Conservation (phyloP, 2,888 invertebrate genomes). For the Alviniconcha strummeri region DNA sequence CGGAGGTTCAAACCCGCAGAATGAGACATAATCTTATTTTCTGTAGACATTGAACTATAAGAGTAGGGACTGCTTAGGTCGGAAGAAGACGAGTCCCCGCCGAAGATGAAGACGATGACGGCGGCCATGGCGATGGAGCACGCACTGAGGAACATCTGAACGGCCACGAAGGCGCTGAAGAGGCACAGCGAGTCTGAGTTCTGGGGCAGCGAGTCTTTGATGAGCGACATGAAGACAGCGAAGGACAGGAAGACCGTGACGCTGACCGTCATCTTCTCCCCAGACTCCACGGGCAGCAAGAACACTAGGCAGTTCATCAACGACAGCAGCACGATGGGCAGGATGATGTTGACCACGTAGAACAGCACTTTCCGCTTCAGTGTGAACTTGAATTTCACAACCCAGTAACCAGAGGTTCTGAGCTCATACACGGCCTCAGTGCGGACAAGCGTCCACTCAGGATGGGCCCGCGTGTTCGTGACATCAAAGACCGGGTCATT, state of each 20-base stretch:
- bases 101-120: slow-evolving; percentile 17
- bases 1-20: too few relatives aligned
- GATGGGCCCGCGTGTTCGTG: background rate
- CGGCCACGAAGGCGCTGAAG: slow-evolving; percentile 25
- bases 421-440: background rate
- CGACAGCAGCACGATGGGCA: background rate
- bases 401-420: background rate
- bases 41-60: too few relatives aligned
- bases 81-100: background rate
- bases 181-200: slow-evolving; percentile 27
- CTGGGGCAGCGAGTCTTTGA: slow-evolving; percentile 23
- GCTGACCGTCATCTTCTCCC: slow-evolving; percentile 33
- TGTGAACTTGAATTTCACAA: slow-evolving; percentile 5
- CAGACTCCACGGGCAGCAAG: slow-evolving; percentile 18
- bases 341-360: slow-evolving; percentile 24
- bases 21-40: too few relatives aligned
- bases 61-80: too few relatives aligned
- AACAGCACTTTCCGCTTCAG: slow-evolving; percentile 15
- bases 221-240: slow-evolving; percentile 21
- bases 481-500: background rate
- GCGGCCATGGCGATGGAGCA: slow-evolving; percentile 29
- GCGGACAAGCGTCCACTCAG: slow-evolving; percentile 19
- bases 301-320: slow-evolving; percentile 32
- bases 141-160: slow-evolving; percentile 24
- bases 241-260: slow-evolving; percentile 27